Evolutionary conservation across 2,113 vertebrate species (phyloP), one percentile per base, ranked within the genome.

Genomic region (Bubo blakistoni): DNA sequence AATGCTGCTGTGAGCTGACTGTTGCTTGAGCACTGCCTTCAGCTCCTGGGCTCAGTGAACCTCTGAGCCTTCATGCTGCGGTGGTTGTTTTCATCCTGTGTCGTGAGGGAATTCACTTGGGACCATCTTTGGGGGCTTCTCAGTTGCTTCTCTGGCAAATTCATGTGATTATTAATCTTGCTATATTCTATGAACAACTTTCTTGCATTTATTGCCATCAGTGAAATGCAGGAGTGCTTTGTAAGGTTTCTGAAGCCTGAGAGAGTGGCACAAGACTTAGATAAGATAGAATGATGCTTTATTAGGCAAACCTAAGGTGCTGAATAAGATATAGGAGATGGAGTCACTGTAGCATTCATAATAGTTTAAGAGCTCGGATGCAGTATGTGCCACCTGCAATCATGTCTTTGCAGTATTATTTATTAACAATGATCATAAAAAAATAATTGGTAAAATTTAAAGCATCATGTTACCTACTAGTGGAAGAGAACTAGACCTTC

Each of bases 351-450:
- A 96, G 76, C 95, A 95, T 95, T 94, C 91, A 79, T 94, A 96
- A 97, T 76, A 92, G 83, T 81, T 92, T 97, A 93, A 96, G 96
- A 97, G 94, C 96, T 78, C 86, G 87, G 86, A 91, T 84, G 80
- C 86, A 81, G 76, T 46, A 26, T 71, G 17, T 92, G 88, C 65
- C 94, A 93, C 47, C 80, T 61, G n/a, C 77, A 92, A 92, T 93
- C 84, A 82, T 61, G 69, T 90, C 86, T 92, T 86, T 62, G 52
- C 49, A 74, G 21, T 91, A 96, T 94, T 92, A 96, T 77, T 95
- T 95, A 97, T 95, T 96, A 93, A 96, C 52, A 88, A 74, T 69
- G 61, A 84, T 89, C 86, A 96, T 96, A 18, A 97, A 97, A 97
- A 94, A 94, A 24, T 94, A 95, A 96, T 81, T 89, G 34, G 32